Percentiles rank a stretch among this genome's conserved stretches.
Conservation (phyloP, 1,140 invertebrate species). For the Bombus turneri region DNA sequence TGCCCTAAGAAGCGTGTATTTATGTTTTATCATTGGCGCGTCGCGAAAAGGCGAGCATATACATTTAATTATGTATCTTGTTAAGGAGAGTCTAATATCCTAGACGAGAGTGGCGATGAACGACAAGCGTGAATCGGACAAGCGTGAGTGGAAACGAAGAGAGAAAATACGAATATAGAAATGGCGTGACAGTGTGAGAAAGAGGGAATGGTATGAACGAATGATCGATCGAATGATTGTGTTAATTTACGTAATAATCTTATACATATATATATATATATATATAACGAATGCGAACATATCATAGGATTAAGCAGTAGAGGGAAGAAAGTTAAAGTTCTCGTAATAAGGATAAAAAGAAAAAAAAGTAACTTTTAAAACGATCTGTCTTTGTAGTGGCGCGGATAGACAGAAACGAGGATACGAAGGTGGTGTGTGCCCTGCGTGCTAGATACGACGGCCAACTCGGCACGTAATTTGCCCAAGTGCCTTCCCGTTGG, state of each 20-base stretch:
- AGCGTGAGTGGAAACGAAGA: slow-evolving; percentile 24
- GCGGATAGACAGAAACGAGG: slow-evolving; percentile 52
- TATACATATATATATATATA: slow-evolving; percentile 67
- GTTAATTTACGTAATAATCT: slow-evolving; percentile 61
- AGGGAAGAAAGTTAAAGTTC: slow-evolving; percentile 39
- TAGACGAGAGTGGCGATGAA: slow-evolving; percentile 55
- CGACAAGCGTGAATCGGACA: slow-evolving; percentile 4
- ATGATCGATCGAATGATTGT: slow-evolving; percentile 23
- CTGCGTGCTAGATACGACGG: slow-evolving; percentile 77
- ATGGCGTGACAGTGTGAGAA: not conserved
- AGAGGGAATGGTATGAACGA: not conserved
- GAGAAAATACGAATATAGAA: slow-evolving; percentile 3
- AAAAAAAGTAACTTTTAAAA: slow-evolving; percentile 41
- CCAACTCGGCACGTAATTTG: slow-evolving; percentile 82
- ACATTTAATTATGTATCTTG: slow-evolving; percentile 75
- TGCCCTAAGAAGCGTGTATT: slow-evolving; percentile 83
- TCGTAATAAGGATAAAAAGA: slow-evolving; percentile 19
- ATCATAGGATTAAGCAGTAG: slow-evolving; percentile 78
- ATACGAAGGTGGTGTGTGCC: slow-evolving; percentile 68
- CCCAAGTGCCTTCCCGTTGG: slow-evolving; percentile 82
- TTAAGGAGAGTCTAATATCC: slow-evolving; percentile 76
- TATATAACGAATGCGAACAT: slow-evolving; percentile 79
- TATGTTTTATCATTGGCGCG: slow-evolving; percentile 81
- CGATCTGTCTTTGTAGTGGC: slow-evolving; percentile 65
- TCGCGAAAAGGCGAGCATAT: slow-evolving; percentile 68